Evolutionary conservation across 2,888 invertebrate species (phyloP).

Genomic region (Stenolophus ochropezus): DNA sequence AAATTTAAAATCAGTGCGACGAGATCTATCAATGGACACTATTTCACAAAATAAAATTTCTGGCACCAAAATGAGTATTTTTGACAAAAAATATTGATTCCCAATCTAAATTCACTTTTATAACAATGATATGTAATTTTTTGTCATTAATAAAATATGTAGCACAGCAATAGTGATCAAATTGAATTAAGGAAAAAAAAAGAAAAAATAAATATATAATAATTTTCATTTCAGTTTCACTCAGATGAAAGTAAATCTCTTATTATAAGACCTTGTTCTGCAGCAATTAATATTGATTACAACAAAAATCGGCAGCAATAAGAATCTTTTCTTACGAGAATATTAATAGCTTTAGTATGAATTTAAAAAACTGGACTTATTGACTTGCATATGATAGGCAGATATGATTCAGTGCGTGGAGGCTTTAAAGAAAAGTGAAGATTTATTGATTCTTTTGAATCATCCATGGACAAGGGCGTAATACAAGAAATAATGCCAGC

Average conservation of each 20-base stretch:
- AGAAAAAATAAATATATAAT: too few relatives aligned
- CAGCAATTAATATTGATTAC: background rate
- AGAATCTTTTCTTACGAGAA: background rate
- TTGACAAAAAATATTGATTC: too few relatives aligned
- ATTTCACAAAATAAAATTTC: too few relatives aligned
- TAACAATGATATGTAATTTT: too few relatives aligned
- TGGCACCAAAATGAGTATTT: too few relatives aligned
- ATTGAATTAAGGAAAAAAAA: too few relatives aligned
- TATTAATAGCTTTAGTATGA: background rate
- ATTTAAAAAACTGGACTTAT: background rate
- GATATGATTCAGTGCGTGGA: background rate
- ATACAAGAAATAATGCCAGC: constrained; percentile 3
- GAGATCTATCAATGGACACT: too few relatives aligned
- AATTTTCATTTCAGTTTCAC: too few relatives aligned
- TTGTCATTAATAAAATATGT: too few relatives aligned
- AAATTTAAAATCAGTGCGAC: too few relatives aligned
- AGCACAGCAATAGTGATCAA: too few relatives aligned
- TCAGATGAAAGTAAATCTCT: background rate
- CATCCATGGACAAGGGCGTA: constrained; percentile 15
- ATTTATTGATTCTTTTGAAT: constrained; percentile 3
- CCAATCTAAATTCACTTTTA: too few relatives aligned
- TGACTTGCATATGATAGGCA: background rate
- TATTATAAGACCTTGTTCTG: background rate
- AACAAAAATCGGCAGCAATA: background rate
- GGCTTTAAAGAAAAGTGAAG: constrained; percentile 3